Evolutionary conservation across 2,113 vertebrate genomes (phyloP), one percentile per base, ranked within the genome.

Genomic region (Gila orcuttii): DNA sequence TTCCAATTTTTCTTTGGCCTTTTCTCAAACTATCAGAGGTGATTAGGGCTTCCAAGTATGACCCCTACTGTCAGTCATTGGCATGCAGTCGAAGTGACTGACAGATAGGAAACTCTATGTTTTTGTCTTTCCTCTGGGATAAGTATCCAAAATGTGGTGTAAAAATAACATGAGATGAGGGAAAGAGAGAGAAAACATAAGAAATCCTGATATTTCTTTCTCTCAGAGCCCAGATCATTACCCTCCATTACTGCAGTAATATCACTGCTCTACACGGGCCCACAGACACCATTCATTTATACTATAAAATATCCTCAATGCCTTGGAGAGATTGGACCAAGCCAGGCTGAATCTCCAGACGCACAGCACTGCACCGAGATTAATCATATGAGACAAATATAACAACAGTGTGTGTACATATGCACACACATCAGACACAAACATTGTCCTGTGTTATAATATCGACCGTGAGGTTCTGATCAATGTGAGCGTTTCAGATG

Each of bases 381-480:
- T 50, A 81, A 81, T 81, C 39, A 50, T 66, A 47, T 66, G 39
- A 81, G 60, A 81, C 59, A 50, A 7, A 50, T 21, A 21, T 28
- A 25, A 47, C 13, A 66, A 25, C 79, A 31, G n/a, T 23, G 33
- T 23, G 21, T 10, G 52, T 57, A 57, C 55, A 21, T 21, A 57
- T 21, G 19, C 55, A 21, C 2, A 21, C 21, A 57, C 6, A 57
- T 7, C 19, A 19, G 21, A 57, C 9, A 77, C 25, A 11, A 8
- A 73, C 10, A 10, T 11, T 25, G 25, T 1, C 59, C n/a, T 5
- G 36, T 42, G 36, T 42, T 71, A 23, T 33, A 57, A 36, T 33
- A 55, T 55, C 1, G 4, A 55, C 17, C 5, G 1, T 19, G 12
- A 76, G 36, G 10, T 71, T 42, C 19, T 71, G 68, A 71, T 71